Base-by-base conservation (phyloP, 2,113 vertebrate genomes). In the Bubalus kerabau region DNA sequence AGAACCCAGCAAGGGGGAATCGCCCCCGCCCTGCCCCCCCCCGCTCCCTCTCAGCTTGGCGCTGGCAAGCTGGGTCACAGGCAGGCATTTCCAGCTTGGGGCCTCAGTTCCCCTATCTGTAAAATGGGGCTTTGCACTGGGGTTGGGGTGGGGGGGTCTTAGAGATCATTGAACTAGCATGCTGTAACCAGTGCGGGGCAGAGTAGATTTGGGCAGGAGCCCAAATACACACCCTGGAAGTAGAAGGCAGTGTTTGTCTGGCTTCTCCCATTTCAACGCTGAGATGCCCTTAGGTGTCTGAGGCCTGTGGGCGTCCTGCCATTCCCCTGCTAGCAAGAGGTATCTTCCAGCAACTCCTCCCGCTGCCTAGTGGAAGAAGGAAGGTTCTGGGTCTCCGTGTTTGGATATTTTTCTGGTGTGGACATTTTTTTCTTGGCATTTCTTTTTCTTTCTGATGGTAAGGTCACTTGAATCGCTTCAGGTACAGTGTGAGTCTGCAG, bases 1-100 rank as follows among this genome's bases (percentile, higher is more conserved):
- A 57, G 78, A 60, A 2, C 30, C 21, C n/a, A 7, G 2, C 9
- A 23, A 59, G 40, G 11, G 28, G 32, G 6, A 57, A 23, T 26
- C 1, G 12, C 71, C 12, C 23, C 36, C 3, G 2, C 67, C 67
- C 10, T 5, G 0, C 67, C n/a, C 67, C 4, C 4, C 0, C 24
- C 7, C 16, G 0, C 12, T 36, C 14, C 28, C 36, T 14, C 71
- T 74, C 48, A n/a, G 64, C 78, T 80, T 7, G 50, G 15, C 23
- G 43, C 67, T 46, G 87, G 62, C 59, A 3, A 30, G 62, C 16
- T 83, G 76, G 32, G 56, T 43, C 5, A 5, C 14, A 54, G 48
- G 8, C 30, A 8, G 59, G 52, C 19, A 8, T 17, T 24, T 9
- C 59, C 60, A 32, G 23, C 32, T 9, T 14, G 19, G 16, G 59